A percentile compares a stretch with the other conserved stretches of the same genome.
phyloP scores from a whole-genome alignment of 2,888 invertebrate genomes.

The Lymantria dispar region DNA sequence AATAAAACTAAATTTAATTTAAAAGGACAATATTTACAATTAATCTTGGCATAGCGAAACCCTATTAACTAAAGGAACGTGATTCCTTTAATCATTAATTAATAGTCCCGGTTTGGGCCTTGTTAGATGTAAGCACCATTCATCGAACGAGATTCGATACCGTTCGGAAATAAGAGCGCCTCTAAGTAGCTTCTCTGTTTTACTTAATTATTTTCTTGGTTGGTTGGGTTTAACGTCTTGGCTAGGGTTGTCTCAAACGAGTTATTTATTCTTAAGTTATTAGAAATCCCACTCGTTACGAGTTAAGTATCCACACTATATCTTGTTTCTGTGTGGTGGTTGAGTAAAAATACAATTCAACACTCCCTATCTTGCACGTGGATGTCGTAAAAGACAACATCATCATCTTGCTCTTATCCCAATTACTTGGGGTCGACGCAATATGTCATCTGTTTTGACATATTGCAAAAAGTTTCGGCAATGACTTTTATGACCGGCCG shows the following conservation, averaged over 20 bases:
- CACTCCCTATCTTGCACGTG: no score
- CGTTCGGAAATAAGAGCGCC: conserved; percentile 3
- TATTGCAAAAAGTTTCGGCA: no score
- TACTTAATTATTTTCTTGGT: conserved; percentile 17
- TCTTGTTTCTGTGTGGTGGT: no score
- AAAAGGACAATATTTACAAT: not conserved
- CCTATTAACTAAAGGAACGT: conserved; percentile 5
- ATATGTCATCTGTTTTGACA: no score
- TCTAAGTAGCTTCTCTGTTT: conserved; percentile 6
- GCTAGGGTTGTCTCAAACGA: not conserved
- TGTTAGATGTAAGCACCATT: not conserved
- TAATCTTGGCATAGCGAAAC: not conserved
- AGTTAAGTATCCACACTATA: no score
- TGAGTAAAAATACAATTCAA: no score
- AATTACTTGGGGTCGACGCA: no score
- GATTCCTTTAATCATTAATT: conserved; percentile 10
- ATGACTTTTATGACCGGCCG: no score
- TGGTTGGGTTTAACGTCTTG: not conserved
- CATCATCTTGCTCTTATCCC: no score
- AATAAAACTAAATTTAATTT: not conserved
- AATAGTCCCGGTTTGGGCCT: not conserved
- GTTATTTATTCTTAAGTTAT: not conserved
- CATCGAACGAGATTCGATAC: conserved; percentile 7
- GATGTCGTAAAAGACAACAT: no score
- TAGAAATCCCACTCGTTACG: no score